Percentiles rank a stretch among this genome's conserved stretches.
These are phyloP conservation scores for Ferrisia virgata DNA, from an alignment of 2,888 invertebrate species.

Conservation along the genomic window DNA sequence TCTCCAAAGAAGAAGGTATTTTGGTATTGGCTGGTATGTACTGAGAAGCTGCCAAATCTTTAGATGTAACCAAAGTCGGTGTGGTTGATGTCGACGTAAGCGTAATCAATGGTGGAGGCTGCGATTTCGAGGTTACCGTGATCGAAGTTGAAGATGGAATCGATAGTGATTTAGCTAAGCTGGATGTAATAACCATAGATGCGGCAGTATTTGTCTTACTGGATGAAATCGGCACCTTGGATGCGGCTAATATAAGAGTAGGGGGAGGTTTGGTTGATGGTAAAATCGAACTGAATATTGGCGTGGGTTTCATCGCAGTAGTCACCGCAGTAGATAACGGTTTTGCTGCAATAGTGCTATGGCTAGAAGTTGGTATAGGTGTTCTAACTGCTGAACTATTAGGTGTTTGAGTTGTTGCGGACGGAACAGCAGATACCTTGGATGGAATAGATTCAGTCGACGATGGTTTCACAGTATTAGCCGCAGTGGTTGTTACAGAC, in stretches of 20 bases:
- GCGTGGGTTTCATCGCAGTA: background rate
- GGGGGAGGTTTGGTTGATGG: background rate
- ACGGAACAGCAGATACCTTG: background rate
- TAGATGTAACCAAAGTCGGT: background rate
- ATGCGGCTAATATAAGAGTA: background rate
- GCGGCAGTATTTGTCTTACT: background rate
- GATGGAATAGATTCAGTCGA: background rate
- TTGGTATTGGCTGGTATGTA: conserved; percentile 21
- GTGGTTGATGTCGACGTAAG: background rate
- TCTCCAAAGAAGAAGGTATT: conserved; percentile 39
- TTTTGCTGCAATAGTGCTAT: background rate
- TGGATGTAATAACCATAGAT: background rate
- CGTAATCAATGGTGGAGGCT: conserved; percentile 20
- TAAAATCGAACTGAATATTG: background rate
- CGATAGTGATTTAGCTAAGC: background rate
- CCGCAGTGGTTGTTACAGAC: no score
- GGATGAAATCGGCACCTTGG: background rate
- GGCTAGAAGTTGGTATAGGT: no score
- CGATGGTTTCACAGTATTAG: background rate
- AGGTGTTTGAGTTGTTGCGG: background rate
- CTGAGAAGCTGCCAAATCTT: background rate
- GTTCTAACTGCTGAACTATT: no score
- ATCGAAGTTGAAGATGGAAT: background rate
- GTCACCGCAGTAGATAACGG: background rate
- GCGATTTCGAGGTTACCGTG: background rate